Evolutionary conservation across 2,113 vertebrate genomes (phyloP).

Genomic region (Elanoides forficatus): DNA sequence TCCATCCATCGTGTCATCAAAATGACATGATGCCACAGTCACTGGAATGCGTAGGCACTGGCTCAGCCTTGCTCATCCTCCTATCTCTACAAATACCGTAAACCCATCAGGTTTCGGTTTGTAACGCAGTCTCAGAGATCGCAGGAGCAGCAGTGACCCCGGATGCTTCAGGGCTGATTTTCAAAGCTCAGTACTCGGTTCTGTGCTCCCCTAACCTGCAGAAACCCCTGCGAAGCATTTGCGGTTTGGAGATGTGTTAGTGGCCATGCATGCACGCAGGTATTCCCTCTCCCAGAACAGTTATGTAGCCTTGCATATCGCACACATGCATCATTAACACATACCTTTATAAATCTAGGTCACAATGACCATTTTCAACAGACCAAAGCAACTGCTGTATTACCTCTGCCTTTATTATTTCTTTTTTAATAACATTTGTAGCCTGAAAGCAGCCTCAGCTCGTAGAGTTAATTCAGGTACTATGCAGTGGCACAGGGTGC

Average conservation of each 20-base stretch:
- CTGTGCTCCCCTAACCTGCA: no score
- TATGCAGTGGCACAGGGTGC: neutral
- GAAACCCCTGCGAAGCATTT: neutral
- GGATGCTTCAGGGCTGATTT: neutral
- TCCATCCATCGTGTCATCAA: rapidly evolving
- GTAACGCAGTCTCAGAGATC: neutral
- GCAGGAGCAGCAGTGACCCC: neutral
- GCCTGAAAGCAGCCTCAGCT: neutral
- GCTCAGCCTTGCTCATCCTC: neutral
- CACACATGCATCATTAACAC: no score
- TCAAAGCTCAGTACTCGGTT: neutral
- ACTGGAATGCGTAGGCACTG: neutral
- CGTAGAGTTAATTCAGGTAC: rapidly evolving
- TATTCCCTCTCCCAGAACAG: neutral
- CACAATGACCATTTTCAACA: neutral
- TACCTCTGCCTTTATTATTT: neutral
- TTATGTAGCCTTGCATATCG: no score
- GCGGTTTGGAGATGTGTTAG: rapidly evolving
- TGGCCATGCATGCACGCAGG: no score
- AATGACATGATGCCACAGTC: neutral
- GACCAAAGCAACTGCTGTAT: neutral
- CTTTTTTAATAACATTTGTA: neutral
- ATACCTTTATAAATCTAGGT: neutral
- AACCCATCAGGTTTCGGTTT: neutral
- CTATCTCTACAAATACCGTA: neutral